phyloP scores from a whole-genome alignment of 2,888 invertebrate species.

The Lepidocyrtoides sp. region DNA sequence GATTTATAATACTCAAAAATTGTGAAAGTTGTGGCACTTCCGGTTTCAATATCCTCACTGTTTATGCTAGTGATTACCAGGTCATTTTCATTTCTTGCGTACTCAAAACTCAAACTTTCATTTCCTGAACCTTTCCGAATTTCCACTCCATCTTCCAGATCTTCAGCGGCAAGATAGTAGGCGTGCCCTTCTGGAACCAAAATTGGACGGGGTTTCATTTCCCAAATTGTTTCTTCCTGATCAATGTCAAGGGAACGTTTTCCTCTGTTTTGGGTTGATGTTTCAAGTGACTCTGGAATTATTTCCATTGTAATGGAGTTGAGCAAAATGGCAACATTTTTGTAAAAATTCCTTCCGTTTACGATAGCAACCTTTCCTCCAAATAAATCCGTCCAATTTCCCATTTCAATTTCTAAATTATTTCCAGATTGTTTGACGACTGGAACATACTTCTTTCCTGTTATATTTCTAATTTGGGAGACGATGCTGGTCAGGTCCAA shows the following conservation, averaged over 20 bases:
- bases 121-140: slow-evolving; percentile 1
- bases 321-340: background rate
- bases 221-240: background rate
- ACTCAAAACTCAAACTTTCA: background rate
- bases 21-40: background rate
- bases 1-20: background rate
- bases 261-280: background rate
- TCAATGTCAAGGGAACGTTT: background rate
- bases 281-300: background rate
- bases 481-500: background rate
- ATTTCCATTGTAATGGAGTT: slow-evolving; percentile 49
- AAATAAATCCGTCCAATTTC: background rate
- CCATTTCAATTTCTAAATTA: slow-evolving; percentile 30
- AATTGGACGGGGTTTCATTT: slow-evolving; percentile 19
- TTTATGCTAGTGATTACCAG: slow-evolving; percentile 6
- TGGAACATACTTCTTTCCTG: background rate
- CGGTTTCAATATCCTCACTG: background rate
- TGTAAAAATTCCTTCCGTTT: background rate
- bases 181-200: background rate
- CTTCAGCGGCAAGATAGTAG: background rate
- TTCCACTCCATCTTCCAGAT: slow-evolving; percentile 47
- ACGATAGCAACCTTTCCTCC: slow-evolving; percentile 21
- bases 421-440: background rate
- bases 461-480: background rate
- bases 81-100: background rate